A percentile compares a stretch with the other conserved stretches of the same genome.
Conservation (phyloP, 2,888 invertebrate species). For the Diabrotica balteata region DNA sequence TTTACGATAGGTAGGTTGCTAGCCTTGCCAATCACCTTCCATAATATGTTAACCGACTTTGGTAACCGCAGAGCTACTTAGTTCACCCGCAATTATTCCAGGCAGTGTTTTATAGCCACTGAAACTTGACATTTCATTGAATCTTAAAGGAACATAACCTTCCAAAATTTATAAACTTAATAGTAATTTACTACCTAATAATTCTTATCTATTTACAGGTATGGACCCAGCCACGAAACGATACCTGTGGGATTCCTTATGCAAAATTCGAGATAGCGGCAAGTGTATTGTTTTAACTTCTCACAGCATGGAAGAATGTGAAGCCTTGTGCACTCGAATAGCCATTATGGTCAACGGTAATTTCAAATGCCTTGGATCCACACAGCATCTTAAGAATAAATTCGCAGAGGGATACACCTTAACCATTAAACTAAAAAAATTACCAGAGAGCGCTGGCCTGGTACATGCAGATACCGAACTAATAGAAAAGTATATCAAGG, state of each 20-base stretch:
- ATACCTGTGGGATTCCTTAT: constrained; percentile 79
- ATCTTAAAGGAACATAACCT: too few relatives aligned
- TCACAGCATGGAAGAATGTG: constrained; percentile 88
- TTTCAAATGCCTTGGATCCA: constrained; percentile 80
- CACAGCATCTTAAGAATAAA: constrained; percentile 82
- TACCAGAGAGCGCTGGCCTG: constrained; percentile 17
- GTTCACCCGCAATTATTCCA: too few relatives aligned
- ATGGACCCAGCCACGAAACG: constrained; percentile 84
- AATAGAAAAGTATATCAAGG: constrained; percentile 48
- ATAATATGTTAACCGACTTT: too few relatives aligned
- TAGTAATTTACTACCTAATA: neutral
- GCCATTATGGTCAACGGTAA: constrained; percentile 88
- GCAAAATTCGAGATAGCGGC: constrained; percentile 72
- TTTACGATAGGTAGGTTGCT: too few relatives aligned
- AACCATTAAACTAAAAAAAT: constrained; percentile 58
- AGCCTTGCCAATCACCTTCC: too few relatives aligned
- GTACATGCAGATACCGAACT: constrained; percentile 26
- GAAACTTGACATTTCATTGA: too few relatives aligned
- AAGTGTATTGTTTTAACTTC: constrained; percentile 82
- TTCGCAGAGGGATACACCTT: constrained; percentile 69
- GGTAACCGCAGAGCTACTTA: too few relatives aligned
- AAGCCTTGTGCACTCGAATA: constrained; percentile 79
- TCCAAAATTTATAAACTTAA: neutral
- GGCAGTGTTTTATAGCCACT: too few relatives aligned
- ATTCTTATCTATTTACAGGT: constrained; percentile 58